A percentile compares a stretch with the other conserved stretches of the same genome.
Evolutionary conservation across 2,797 vertebrate species (phyloP).

Genomic region (Capromys pilorides): DNA sequence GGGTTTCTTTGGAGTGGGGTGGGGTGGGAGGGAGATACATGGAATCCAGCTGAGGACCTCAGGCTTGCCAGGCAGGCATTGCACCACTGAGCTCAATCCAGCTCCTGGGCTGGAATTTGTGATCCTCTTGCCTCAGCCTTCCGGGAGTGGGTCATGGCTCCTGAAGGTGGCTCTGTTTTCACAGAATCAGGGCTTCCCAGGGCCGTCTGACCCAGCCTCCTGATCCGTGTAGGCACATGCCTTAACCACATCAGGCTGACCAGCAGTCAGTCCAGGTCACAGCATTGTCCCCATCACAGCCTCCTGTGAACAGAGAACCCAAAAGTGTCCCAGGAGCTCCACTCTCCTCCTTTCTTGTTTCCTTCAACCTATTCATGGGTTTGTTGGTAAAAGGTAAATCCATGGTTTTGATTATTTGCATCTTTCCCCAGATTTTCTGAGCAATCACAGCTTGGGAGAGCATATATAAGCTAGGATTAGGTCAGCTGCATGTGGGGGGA

Average conservation of each 20-base stretch:
- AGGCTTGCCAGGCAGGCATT: too few species aligned
- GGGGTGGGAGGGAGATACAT: too few species aligned
- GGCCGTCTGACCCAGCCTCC: background rate
- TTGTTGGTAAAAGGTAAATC: background rate
- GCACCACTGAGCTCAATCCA: too few species aligned
- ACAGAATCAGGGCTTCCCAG: background rate
- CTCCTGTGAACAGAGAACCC: background rate
- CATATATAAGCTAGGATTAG: background rate
- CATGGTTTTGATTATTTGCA: background rate
- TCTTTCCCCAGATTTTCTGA: background rate
- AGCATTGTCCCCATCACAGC: background rate
- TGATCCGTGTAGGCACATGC: fast-evolving
- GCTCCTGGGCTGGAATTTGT: background rate
- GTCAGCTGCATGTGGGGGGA: background rate
- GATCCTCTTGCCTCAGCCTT: background rate
- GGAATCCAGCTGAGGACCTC: too few species aligned
- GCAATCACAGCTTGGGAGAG: background rate
- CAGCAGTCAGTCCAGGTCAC: background rate
- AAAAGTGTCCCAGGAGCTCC: background rate
- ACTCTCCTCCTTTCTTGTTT: background rate
- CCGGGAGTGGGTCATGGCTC: too few species aligned
- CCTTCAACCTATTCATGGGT: background rate
- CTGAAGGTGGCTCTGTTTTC: background rate
- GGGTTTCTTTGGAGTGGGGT: too few species aligned
- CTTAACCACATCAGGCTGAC: background rate